These are phyloP conservation scores for Achatina immaculata DNA, from an alignment of 1,140 invertebrate genomes.

Conservation along the genomic window DNA sequence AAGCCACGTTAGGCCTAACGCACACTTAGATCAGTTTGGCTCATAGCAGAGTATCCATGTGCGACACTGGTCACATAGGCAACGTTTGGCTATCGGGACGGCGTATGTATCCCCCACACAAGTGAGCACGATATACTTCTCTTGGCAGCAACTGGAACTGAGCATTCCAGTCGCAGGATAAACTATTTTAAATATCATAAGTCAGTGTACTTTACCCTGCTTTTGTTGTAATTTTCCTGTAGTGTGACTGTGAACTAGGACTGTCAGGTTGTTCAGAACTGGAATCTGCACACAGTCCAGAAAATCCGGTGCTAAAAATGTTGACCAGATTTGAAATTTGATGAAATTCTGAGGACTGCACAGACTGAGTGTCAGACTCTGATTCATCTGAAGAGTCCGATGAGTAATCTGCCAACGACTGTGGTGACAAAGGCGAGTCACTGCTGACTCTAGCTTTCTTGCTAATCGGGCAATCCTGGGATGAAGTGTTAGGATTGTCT, in stretches of 20 bases:
- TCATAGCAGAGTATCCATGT: too few species aligned
- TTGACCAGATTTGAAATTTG: conserved; percentile 64
- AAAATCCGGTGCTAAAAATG: conserved; percentile 65
- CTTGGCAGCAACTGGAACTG: too few species aligned
- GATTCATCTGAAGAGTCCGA: conserved; percentile 20
- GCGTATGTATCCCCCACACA: too few species aligned
- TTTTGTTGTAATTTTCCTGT: background rate
- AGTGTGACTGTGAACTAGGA: background rate
- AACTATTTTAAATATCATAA: too few species aligned
- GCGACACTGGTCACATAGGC: too few species aligned
- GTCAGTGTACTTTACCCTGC: background rate
- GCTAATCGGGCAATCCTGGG: conserved; percentile 38
- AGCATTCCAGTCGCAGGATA: too few species aligned
- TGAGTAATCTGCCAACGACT: conserved; percentile 40
- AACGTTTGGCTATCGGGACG: too few species aligned
- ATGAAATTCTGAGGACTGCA: conserved; percentile 55
- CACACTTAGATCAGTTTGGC: too few species aligned
- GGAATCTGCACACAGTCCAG: conserved; percentile 52
- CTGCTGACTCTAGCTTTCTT: conserved; percentile 42
- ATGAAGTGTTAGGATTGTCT: conserved; percentile 34
- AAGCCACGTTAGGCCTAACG: too few species aligned
- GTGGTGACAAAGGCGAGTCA: conserved; percentile 21
- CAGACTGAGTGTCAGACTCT: conserved; percentile 38
- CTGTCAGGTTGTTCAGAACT: conserved; percentile 12
- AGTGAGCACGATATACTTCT: too few species aligned